phyloP scores from a whole-genome alignment of 2,888 invertebrate genomes.

The Chaitophorus viminalis region DNA sequence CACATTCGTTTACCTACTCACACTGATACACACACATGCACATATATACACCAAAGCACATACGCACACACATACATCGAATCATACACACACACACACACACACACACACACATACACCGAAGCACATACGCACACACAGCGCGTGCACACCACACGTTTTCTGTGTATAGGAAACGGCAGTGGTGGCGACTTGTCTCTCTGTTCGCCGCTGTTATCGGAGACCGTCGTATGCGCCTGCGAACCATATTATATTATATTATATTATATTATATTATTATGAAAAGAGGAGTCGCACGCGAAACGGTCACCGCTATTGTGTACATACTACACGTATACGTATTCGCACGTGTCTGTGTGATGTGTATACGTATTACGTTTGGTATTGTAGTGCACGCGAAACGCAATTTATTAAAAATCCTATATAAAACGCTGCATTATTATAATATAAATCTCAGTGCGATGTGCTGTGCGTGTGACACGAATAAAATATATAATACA shows the following conservation, averaged over 20 bases:
- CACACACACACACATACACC: background rate
- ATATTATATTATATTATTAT: too few species aligned
- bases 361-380: background rate
- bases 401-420: background rate
- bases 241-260: background rate
- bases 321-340: background rate
- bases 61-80: too few species aligned
- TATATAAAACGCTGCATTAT: background rate
- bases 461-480: background rate
- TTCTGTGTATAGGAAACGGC: background rate
- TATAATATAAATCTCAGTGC: background rate
- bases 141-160: background rate
- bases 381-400: background rate
- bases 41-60: too few species aligned
- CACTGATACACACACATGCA: background rate
- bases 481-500: background rate
- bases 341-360: background rate
- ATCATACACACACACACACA: background rate
- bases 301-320: background rate
- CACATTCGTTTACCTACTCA: background rate
- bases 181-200: slow-evolving; percentile 25
- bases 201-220: background rate
- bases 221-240: slow-evolving; percentile 24
- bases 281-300: background rate
- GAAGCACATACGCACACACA: background rate